Evolutionary conservation across 2,113 vertebrate genomes (phyloP), one percentile per base, ranked within the genome.

Genomic region (Dipodomys ordii): DNA sequence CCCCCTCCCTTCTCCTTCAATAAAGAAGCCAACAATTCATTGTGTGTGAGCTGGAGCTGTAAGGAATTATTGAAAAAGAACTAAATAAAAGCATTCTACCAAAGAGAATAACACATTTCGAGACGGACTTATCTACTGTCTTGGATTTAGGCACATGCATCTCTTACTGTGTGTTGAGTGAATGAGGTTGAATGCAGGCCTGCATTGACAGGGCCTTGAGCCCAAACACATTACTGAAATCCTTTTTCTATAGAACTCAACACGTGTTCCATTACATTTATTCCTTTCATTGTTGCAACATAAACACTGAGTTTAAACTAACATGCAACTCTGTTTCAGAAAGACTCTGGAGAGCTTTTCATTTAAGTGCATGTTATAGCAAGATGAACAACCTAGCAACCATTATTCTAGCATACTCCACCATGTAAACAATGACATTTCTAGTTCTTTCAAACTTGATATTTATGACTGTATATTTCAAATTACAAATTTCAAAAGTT

Each of bases 11-110:
- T 67, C 13, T 23, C 27, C 39, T 94, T 96, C 82, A 94, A 94
- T 88, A 91, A 95, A 93, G 87, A 80, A 95, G 49, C 71, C 28
- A 96, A 89, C 85, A 93, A 84, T 97, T 96, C 90, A 86, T 95
- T 92, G 91, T 95, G 23, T 84, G n/a, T 94, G 74, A 94, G 35
- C 73, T 71, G 27, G 72, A 86, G 79, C 79, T 95, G 44, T 71
- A 92, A 97, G 39, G 83, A 95, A 93, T 95, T 93, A 97, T 64
- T 95, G 95, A 95, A 93, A 96, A 93, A 83, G 53, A 88, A 85
- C n/a, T 90, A 19, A 49, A 83, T 69, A 69, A 72, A 88, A 78
- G 57, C 62, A 77, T 89, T 93, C 64, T 72, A 86, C 19, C 39
- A 72, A 83, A 80, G 69, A 93, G 19, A 93, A 72, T 73, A 94